Conservation (phyloP, 2,797 vertebrate species). For the Anas capensis region DNA sequence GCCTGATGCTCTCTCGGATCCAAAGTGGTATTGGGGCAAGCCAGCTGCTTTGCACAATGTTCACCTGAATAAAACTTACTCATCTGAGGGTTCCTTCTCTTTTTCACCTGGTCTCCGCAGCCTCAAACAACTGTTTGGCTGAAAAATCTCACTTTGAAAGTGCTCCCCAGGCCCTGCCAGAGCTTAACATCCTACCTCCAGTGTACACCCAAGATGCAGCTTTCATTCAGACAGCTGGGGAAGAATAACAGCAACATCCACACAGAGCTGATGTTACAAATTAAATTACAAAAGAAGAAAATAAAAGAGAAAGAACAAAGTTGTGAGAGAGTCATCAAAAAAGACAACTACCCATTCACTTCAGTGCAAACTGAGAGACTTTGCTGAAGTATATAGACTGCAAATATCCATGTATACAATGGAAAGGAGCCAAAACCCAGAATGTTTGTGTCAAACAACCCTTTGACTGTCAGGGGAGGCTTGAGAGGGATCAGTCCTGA, state of each 20-base stretch:
- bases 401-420: background rate
- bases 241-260: fast-evolving
- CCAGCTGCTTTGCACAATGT: background rate
- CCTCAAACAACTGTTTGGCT: background rate
- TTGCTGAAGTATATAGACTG: background rate
- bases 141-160: background rate
- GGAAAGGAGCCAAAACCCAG: background rate
- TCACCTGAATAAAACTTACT: background rate
- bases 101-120: background rate
- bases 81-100: background rate
- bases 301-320: background rate
- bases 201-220: fast-evolving
- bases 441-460: no score
- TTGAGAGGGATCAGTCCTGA: background rate
- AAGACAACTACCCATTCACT: background rate
- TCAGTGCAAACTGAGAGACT: fast-evolving
- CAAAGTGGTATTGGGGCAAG: background rate
- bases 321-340: background rate
- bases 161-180: fast-evolving
- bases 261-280: background rate
- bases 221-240: background rate
- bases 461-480: background rate
- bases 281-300: background rate
- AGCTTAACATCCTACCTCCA: background rate
- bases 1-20: background rate